Evolutionary conservation across 2,797 vertebrate genomes (phyloP), one percentile per base, ranked within the genome.

Genomic region (Adelosebastes latens): DNA sequence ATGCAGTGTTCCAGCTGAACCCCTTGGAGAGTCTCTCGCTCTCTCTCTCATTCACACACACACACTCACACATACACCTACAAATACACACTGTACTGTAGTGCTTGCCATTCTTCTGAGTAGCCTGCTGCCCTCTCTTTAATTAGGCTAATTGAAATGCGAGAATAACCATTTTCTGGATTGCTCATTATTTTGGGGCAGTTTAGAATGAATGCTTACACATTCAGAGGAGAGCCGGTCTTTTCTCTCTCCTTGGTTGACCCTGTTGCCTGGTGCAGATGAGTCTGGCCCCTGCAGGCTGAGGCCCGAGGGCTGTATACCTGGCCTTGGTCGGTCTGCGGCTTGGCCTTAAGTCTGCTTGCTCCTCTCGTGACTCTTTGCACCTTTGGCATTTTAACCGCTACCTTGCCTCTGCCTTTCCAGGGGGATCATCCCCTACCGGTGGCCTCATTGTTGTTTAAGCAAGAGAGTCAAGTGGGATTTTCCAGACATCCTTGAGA

Each of bases 91-190:
- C 77, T 71, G 22, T 67, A 27, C 59, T 56, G 16, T 79, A 63
- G 53, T 69, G 74, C 82, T 84, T 84, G 85, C 82, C 88, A 84
- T 90, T 90, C 85, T 87, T 84, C 77, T 18, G 69, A 85, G 79
- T 86, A 79, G 80, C 82, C 80, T 27, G 85, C 83, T 92, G 88
- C 85, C 88, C 88, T 82, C 79, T 75, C 86, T 93, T 92, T 94
- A 95, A 95, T 95, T 92, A 94, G 90, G 88, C 92, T 95, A 95
- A 96, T 95, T 94, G 94, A 93, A 92, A 94, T 87, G 89, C 83
- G 77, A 92, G 91, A 93, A 93, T 93, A 94, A 91, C 90, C 92
- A 89, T 95, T 94, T 94, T 87, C 91, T 66, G 93, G 92, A 95
- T 95, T 94, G 93, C 91, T 87, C 75, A 87, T 93, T 92, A 92